Conservation (phyloP, 2,113 vertebrate species). For the Sisor rabdophorus region DNA sequence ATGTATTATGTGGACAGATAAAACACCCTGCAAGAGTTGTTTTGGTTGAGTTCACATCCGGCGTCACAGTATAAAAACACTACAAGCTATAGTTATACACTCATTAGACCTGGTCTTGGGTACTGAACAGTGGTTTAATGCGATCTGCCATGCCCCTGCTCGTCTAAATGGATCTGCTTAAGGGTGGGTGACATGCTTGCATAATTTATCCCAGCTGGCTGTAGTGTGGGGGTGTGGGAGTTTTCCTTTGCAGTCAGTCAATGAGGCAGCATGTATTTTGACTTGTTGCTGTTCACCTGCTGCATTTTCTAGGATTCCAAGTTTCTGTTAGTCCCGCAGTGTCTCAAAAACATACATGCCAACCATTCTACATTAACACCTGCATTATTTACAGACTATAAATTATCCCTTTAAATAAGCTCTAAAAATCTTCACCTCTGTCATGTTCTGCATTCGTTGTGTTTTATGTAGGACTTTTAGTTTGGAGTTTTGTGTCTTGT, state of each 20-base stretch:
- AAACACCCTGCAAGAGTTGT: constrained; percentile 28
- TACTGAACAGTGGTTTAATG: constrained; percentile 58
- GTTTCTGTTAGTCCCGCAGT: neutral
- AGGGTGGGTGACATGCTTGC: constrained; percentile 60
- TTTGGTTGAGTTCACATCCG: neutral
- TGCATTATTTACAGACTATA: neutral
- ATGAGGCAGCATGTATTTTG: constrained; percentile 20
- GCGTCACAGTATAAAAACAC: neutral
- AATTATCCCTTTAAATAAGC: neutral
- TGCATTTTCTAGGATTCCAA: constrained; percentile 8
- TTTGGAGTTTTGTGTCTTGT: too few relatives aligned
- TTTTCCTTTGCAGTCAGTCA: constrained; percentile 48
- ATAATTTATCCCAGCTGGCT: constrained; percentile 63
- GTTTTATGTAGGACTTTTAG: too few relatives aligned
- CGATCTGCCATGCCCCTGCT: constrained; percentile 61
- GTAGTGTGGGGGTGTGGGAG: constrained; percentile 37
- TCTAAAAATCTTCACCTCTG: neutral
- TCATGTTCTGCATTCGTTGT: too few relatives aligned
- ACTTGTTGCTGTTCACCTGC: constrained; percentile 53
- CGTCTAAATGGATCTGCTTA: constrained; percentile 54
- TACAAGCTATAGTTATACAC: neutral
- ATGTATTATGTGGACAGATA: constrained; percentile 6
- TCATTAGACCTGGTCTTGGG: constrained; percentile 18
- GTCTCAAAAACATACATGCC: neutral
- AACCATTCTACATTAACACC: neutral